Conservation (phyloP, 1,140 invertebrate genomes). For the Zaprionus taronus region DNA sequence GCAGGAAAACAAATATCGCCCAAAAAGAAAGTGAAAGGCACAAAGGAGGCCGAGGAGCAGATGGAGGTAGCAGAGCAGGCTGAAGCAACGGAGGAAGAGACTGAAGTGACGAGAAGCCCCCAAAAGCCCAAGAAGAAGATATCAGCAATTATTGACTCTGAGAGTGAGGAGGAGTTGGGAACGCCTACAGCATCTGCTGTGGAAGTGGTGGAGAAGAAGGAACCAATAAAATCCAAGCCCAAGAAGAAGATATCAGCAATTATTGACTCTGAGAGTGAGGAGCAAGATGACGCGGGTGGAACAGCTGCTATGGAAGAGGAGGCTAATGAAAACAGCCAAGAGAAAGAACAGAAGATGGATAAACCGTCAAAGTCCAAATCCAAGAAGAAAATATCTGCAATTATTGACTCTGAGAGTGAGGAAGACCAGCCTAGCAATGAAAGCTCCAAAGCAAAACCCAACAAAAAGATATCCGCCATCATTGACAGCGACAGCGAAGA, state of each 20-base stretch:
- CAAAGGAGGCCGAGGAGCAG: conserved; percentile 11
- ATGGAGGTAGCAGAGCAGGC: neutral
- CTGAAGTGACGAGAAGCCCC: neutral
- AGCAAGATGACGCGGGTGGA: neutral
- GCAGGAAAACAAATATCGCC: conserved; percentile 29
- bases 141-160: conserved; percentile 35
- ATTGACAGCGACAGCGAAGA: conserved; percentile 53
- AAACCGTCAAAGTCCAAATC: neutral
- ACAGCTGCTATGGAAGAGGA: neutral
- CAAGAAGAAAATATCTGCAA: conserved; percentile 46
- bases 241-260: conserved; percentile 31
- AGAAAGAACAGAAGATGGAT: neutral
- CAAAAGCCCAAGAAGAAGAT: conserved; percentile 19
- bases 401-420: conserved; percentile 60
- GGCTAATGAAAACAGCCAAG: too few species aligned
- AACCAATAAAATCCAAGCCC: neutral
- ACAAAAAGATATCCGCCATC: conserved; percentile 35
- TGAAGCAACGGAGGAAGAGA: neutral
- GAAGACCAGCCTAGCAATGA: conserved; percentile 27
- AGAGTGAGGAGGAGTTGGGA: conserved; percentile 13
- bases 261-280: conserved; percentile 35
- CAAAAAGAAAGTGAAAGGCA: conserved; percentile 14
- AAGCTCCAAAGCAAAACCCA: conserved; percentile 17
- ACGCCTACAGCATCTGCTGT: neutral
- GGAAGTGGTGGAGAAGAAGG: too few species aligned